Base-by-base conservation (phyloP, 2,797 vertebrate genomes). In the Otus scops region DNA sequence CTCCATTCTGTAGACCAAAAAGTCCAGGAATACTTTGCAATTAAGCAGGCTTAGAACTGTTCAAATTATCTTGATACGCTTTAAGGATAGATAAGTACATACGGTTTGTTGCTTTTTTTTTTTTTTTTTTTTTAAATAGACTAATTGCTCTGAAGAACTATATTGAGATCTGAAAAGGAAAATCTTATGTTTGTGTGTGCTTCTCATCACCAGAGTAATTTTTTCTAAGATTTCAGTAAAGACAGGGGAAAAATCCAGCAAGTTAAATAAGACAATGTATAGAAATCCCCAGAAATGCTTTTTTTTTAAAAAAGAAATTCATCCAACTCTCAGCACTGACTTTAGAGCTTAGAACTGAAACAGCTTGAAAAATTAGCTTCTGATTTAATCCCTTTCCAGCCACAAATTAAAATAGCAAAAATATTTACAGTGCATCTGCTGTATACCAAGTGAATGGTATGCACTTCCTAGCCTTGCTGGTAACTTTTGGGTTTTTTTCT, bases 401-500 rank as follows among this genome's bases (percentile, higher is more conserved):
- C 56, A 57, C 6, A 7, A 74, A 84, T 92, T 51, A 79, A 91
- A 84, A 17, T 6, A 53, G 9, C 34, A 73, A 36, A 86, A 64
- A 19, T 53, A 77, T 76, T 81, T 85, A 7, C 59, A 51, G 34
- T 70, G 32, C 36, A 50, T 73, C 13, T 47, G 3, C 41, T 67
- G 26, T 28, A n/a, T 43, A 41, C 9, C 12, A 9, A 38, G 32
- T 45, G 63, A 80, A n/a, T 43, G 19, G 3, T 14, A 30, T 15
- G 38, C 13, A 8, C 13, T 48, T 36, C 10, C 56, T 56, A 50
- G 32, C 28, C 76, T 86, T 45, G 32, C 65, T 78, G 26, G 20
- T 16, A 18, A 41, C 50, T 89, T 47, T 5, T 4, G 13, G 7
- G 0, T 0, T 6, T 76, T 79, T 53, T 51, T 13, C 9, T 38